Conservation (phyloP, 2,113 vertebrate species). For the Lepisosteus osseus region DNA sequence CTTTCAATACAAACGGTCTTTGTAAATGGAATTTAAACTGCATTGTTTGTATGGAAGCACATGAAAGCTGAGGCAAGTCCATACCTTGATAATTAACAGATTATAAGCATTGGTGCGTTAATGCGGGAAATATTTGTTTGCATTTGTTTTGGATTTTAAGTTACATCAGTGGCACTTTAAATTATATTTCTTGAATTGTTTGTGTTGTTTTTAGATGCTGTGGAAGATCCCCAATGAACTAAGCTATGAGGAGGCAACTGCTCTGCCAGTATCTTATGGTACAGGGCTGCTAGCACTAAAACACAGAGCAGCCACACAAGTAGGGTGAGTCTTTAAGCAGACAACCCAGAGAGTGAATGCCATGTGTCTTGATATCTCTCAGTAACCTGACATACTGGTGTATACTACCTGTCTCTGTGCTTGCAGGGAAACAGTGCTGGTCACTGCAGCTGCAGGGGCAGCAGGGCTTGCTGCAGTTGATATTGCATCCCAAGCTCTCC, state of each 20-base stretch:
- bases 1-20: neutral
- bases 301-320: constrained; percentile 18
- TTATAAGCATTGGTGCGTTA: too few species aligned
- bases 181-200: neutral
- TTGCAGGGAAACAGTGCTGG: constrained; percentile 50
- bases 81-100: too few species aligned
- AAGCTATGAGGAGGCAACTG: constrained; percentile 14
- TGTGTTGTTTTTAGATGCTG: constrained; percentile 5
- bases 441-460: constrained; percentile 54
- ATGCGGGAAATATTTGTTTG: too few species aligned
- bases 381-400: neutral
- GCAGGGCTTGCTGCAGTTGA: constrained; percentile 51
- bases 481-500: constrained; percentile 42
- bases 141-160: too few species aligned
- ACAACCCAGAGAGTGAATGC: neutral
- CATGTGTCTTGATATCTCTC: too few species aligned
- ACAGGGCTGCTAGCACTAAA: constrained; percentile 17
- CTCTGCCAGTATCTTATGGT: constrained; percentile 17
- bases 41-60: neutral
- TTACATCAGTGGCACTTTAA: too few species aligned
- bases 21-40: neutral
- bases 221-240: constrained; percentile 12
- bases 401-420: neutral
- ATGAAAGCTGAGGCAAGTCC: too few species aligned
- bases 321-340: constrained; percentile 10